phyloP scores from a whole-genome alignment of 1,140 invertebrate genomes.

The Cecropterus lyciades region DNA sequence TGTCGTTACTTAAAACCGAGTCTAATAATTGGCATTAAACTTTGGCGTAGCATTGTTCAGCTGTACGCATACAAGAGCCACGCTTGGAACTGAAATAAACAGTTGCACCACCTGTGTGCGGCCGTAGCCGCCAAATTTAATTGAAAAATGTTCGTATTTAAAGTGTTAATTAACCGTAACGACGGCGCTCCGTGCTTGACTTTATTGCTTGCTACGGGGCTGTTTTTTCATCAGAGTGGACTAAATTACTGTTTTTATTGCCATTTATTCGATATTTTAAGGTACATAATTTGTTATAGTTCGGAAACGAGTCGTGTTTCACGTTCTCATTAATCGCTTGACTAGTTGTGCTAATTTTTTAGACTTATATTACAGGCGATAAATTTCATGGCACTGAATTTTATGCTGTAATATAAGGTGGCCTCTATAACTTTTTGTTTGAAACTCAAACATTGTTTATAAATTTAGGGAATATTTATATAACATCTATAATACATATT shows the following conservation, averaged over 20 bases:
- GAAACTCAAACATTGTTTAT: constrained; percentile 1
- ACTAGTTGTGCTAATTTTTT: constrained; percentile 80
- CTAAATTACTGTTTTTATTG: constrained; percentile 70
- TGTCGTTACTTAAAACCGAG: no score
- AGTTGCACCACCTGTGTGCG: constrained; percentile 46
- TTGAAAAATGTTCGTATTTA: constrained; percentile 75
- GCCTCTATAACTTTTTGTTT: constrained; percentile 33
- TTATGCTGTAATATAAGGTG: constrained; percentile 64
- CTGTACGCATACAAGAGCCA: background rate
- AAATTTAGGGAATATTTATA: no score
- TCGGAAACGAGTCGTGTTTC: constrained; percentile 70
- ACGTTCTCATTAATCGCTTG: constrained; percentile 77
- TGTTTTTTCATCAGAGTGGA: constrained; percentile 64
- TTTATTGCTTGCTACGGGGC: constrained; percentile 62
- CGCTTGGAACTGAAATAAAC: constrained; percentile 35
- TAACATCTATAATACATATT: no score
- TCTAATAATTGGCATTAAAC: no score
- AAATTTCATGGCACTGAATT: constrained; percentile 68
- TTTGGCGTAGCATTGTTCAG: background rate
- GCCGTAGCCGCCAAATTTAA: constrained; percentile 62
- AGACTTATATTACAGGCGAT: constrained; percentile 60
- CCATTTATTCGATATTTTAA: constrained; percentile 70
- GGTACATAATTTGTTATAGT: constrained; percentile 71
- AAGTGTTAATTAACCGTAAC: constrained; percentile 78
- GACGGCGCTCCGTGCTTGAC: constrained; percentile 55